Base-by-base conservation (phyloP, 1,140 invertebrate species). In the Polyergus mexicanus region DNA sequence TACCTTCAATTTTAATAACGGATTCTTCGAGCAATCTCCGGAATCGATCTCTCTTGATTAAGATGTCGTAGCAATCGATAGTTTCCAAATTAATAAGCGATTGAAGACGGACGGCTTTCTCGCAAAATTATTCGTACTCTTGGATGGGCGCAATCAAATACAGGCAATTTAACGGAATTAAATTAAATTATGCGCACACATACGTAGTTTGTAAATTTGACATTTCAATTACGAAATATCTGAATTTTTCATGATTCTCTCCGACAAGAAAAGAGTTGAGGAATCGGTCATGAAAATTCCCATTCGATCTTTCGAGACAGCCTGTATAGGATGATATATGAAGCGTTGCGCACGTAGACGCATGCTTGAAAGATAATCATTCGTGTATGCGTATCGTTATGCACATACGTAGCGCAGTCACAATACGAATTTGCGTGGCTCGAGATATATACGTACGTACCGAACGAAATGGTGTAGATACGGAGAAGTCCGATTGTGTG, bases 331-430 rank as follows among this genome's bases (percentile, higher is more conserved):
- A 65, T 3, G 44, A 66, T 22, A 35, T 13, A 28, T 28, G n/a
- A 35, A 19, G 25, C 25, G 35, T 16, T 54, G 74, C n/a, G 22
- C 41, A n/a, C 62, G 38, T 58, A 35, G 35, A 66, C 44, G 38
- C 54, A 69, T 16, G 58, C 44, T 58, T 41, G 6, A 25, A 62
- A 84, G 19, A 74, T 62, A 44, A 54, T 66, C 28, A 54, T 35
- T 7, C 28, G 11, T n/a, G 32, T 71, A 6, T 56, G 71, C 80
- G 78, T 89, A 75, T 58, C 25, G 44, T 32, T 69, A 75, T 78
- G 69, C 74, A 72, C 78, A 56, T 54, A 32, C 28, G 16, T 54
- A n/a, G 60, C 63, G 28, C 85, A 28, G 5, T 54, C 32, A 51
- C 75, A 25, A 13, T 56, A 69, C 32, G n/a, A n/a, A 63, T 54